A percentile compares a stretch with the other conserved stretches of the same genome.
Evolutionary conservation across 2,113 vertebrate genomes (phyloP).

Genomic region (Clupea harengus): DNA sequence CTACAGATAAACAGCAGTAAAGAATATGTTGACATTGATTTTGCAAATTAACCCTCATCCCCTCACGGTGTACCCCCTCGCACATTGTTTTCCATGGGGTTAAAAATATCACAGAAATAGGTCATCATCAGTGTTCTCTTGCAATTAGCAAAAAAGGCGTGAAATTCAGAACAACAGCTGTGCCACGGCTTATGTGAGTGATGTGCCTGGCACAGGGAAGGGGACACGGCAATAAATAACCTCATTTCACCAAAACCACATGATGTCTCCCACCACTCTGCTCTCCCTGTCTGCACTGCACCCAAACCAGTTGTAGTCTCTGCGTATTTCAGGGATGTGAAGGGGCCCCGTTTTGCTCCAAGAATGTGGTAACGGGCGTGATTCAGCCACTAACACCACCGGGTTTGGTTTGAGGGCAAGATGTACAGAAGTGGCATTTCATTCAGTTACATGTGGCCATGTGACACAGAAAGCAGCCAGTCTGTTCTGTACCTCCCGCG

Average conservation of each 20-base stretch:
- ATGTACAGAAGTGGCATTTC: background rate
- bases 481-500: background rate
- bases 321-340: background rate
- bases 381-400: background rate
- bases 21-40: background rate
- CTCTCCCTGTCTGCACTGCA: background rate
- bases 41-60: conserved; percentile 25
- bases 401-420: conserved; percentile 7
- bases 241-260: conserved; percentile 43
- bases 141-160: conserved; percentile 50
- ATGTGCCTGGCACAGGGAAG: conserved; percentile 33
- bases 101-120: conserved; percentile 50
- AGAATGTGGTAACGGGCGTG: conserved; percentile 16
- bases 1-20: background rate
- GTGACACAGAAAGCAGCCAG: background rate
- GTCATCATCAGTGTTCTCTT: conserved; percentile 43
- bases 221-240: conserved; percentile 45
- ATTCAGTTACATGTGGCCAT: background rate
- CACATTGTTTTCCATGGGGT: conserved; percentile 41
- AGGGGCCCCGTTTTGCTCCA: background rate
- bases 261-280: conserved; percentile 6
- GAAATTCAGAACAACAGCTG: conserved; percentile 53
- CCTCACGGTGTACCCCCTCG: conserved; percentile 13
- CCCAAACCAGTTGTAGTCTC: background rate
- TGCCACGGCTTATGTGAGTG: conserved; percentile 41